A percentile compares a stretch with the other conserved stretches of the same genome.
These are phyloP conservation scores for Anguilla anguilla DNA, from an alignment of 2,797 vertebrate genomes.

Conservation along the genomic window DNA sequence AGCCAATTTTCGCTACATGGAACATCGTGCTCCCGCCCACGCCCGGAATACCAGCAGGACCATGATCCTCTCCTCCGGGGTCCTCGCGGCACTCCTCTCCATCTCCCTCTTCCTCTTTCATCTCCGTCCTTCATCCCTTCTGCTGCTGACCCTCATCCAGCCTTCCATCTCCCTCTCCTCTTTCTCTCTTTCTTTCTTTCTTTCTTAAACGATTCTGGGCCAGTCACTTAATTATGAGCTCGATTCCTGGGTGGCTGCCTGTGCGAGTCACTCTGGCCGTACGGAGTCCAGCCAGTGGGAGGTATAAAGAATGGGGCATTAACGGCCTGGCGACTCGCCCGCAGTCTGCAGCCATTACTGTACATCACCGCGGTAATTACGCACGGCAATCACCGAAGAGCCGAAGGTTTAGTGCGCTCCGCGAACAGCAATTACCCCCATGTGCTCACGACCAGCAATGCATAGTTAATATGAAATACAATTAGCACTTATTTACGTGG, in stretches of 20 bases:
- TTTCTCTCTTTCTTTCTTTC: background rate
- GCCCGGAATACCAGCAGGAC: background rate
- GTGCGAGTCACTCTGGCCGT: slow-evolving; percentile 38
- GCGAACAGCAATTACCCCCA: background rate
- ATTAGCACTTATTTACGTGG: background rate
- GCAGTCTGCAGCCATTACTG: slow-evolving; percentile 22
- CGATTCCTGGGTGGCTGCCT: slow-evolving; percentile 43
- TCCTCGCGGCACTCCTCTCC: background rate
- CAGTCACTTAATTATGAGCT: slow-evolving; percentile 27
- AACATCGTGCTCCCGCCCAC: background rate
- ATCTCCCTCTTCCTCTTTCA: background rate
- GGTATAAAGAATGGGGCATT: slow-evolving; percentile 19
- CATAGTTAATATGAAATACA: background rate
- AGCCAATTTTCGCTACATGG: background rate
- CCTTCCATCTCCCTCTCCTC: background rate
- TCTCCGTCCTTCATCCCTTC: background rate
- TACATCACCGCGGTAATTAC: slow-evolving; percentile 34
- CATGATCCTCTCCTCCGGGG: background rate
- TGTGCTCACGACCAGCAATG: background rate
- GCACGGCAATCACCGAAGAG: slow-evolving; percentile 35
- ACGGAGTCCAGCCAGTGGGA: slow-evolving; percentile 34
- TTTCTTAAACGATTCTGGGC: background rate
- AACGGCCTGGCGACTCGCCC: slow-evolving; percentile 5
- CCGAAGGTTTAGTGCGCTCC: background rate
- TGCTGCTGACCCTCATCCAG: slow-evolving; percentile 1